phyloP scores from a whole-genome alignment of 2,888 invertebrate species.

The Parascotia fuliginaria region DNA sequence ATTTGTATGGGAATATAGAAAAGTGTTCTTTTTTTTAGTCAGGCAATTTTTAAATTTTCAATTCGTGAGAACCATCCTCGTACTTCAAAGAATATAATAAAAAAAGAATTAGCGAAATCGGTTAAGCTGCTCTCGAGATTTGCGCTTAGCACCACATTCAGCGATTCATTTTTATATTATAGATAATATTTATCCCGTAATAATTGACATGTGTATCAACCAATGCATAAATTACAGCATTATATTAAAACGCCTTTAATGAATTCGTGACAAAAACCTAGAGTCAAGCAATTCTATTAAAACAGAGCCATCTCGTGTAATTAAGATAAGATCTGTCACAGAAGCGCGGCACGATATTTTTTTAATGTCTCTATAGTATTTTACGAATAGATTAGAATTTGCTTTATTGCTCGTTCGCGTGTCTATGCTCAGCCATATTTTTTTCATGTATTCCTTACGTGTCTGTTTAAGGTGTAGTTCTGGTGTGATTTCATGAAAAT shows the following conservation, averaged over 20 bases:
- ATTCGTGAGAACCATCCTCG: no score
- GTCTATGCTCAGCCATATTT: slow-evolving; percentile 51
- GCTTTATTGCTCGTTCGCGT: slow-evolving; percentile 70
- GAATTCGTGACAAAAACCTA: slow-evolving; percentile 8
- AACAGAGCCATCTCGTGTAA: slow-evolving; percentile 44
- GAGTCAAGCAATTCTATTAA: slow-evolving; percentile 42
- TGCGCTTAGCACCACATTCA: no score
- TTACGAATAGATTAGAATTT: slow-evolving; percentile 60
- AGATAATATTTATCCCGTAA: background rate
- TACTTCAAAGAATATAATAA: no score
- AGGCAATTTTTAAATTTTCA: no score
- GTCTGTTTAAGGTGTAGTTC: slow-evolving; percentile 35
- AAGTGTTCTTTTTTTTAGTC: no score
- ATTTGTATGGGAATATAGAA: no score
- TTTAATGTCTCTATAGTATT: slow-evolving; percentile 48
- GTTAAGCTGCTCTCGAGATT: no score
- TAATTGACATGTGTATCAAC: background rate
- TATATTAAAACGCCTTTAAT: background rate
- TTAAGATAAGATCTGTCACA: slow-evolving; percentile 54
- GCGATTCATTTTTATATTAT: no score
- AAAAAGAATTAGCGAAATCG: no score
- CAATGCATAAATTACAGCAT: background rate
- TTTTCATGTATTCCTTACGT: slow-evolving; percentile 46
- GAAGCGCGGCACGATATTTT: slow-evolving; percentile 34
- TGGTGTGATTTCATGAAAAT: slow-evolving; percentile 25